Percentiles rank a stretch among this genome's conserved stretches.
phyloP scores from a whole-genome alignment of 2,113 vertebrate species.

The Atherinomorus stipes region DNA sequence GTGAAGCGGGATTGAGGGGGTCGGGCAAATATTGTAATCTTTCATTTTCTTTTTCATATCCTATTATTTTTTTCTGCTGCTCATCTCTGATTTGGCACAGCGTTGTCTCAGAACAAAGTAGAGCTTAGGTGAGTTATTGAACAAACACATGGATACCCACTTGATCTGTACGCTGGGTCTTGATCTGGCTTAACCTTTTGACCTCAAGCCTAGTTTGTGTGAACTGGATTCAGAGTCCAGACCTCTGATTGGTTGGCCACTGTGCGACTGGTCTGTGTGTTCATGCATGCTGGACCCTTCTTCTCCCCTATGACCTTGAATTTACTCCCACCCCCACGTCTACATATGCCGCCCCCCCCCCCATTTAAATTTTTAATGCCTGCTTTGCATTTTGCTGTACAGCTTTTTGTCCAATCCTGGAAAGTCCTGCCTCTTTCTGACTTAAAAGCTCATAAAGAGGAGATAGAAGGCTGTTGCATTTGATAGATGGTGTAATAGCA shows the following conservation, averaged over 20 bases:
- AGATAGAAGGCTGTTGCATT: neutral
- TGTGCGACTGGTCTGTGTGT: constrained; percentile 16
- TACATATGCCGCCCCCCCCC: neutral
- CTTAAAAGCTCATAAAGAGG: neutral
- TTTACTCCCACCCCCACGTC: neutral
- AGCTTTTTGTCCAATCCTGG: neutral
- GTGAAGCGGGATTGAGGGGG: neutral
- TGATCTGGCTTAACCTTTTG: constrained; percentile 70
- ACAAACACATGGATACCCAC: constrained; percentile 40
- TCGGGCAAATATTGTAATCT: neutral
- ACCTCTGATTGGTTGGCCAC: constrained; percentile 54
- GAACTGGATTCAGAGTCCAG: constrained; percentile 21
- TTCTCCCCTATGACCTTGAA: constrained; percentile 38
- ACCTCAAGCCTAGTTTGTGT: constrained; percentile 56
- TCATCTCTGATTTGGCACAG: neutral
- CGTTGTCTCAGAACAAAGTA: neutral
- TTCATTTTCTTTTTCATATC: neutral
- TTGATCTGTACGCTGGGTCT: constrained; percentile 47
- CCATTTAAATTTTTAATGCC: constrained; percentile 4
- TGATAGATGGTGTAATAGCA: neutral
- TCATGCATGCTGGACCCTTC: constrained; percentile 11
- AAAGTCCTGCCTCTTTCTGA: neutral
- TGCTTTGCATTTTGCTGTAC: neutral
- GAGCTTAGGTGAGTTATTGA: constrained; percentile 39
- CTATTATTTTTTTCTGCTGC: neutral